Percentiles rank a stretch among this genome's conserved stretches.
These are phyloP conservation scores for Eristalis pertinax DNA, from an alignment of 2,888 invertebrate species.

Conservation along the genomic window DNA sequence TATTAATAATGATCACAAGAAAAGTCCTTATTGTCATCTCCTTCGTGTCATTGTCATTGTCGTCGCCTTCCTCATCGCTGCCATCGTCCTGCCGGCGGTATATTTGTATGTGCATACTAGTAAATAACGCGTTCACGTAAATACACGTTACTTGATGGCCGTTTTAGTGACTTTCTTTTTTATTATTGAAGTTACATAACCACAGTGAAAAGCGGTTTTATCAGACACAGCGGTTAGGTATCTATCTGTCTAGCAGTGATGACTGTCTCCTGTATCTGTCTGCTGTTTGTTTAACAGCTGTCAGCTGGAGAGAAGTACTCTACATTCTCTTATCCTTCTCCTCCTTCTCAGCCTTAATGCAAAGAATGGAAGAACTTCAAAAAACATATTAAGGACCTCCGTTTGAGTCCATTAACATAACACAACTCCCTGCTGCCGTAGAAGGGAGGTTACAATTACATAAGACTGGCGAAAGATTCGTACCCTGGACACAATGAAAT, in stretches of 20 bases:
- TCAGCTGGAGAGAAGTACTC: constrained; percentile 6
- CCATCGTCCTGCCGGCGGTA: background rate
- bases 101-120: background rate
- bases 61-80: background rate
- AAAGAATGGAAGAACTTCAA: constrained; percentile 15
- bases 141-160: background rate
- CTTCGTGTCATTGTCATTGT: background rate
- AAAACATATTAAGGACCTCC: constrained; percentile 7
- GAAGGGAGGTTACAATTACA: constrained; percentile 8
- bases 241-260: background rate
- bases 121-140: background rate
- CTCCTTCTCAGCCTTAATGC: background rate
- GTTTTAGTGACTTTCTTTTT: background rate
- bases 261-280: constrained; percentile 1
- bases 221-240: background rate
- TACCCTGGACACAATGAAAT: constrained; percentile 19
- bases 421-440: background rate
- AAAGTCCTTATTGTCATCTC: constrained; percentile 20
- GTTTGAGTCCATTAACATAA: constrained; percentile 28
- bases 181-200: background rate
- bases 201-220: background rate
- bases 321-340: constrained; percentile 8
- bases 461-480: constrained; percentile 18
- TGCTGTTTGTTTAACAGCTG: constrained; percentile 11
- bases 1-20: constrained; percentile 18